Percentiles rank a stretch among this genome's conserved stretches.
Evolutionary conservation across 1,140 invertebrate genomes (phyloP).

Genomic region (Arctopsyche grandis): DNA sequence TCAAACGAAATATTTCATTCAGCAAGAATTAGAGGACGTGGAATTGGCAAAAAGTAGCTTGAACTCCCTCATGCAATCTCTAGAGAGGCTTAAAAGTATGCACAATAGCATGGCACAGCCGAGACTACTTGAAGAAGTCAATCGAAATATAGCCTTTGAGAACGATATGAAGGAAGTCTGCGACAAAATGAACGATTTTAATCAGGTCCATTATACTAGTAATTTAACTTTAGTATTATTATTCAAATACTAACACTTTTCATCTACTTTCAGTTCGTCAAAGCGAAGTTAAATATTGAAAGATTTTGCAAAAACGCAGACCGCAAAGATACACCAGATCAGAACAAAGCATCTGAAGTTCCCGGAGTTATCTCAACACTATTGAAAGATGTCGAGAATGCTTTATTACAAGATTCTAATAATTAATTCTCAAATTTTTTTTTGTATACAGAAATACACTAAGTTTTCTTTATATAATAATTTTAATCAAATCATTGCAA

Average conservation of each 20-base stretch:
- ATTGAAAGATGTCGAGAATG: constrained; percentile 43
- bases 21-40: neutral
- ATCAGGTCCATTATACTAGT: constrained; percentile 32
- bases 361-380: constrained; percentile 29
- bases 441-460: no score
- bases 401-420: neutral
- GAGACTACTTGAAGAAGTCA: neutral
- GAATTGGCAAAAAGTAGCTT: neutral
- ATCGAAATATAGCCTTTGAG: constrained; percentile 44
- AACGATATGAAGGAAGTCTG: constrained; percentile 29
- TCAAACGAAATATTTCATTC: neutral
- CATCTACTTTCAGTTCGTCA: constrained; percentile 44
- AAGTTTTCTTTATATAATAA: no score
- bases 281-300: constrained; percentile 38
- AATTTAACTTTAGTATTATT: neutral
- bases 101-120: neutral
- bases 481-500: no score
- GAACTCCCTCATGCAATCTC: neutral
- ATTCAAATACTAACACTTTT: constrained; percentile 16
- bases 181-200: constrained; percentile 36
- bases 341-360: neutral
- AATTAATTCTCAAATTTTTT: no score
- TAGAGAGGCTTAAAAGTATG: neutral
- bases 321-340: neutral
- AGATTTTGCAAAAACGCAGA: constrained; percentile 18